These are phyloP conservation scores for Eueremaeus valkanovi DNA, from an alignment of 2,888 invertebrate species.

Conservation along the genomic window DNA sequence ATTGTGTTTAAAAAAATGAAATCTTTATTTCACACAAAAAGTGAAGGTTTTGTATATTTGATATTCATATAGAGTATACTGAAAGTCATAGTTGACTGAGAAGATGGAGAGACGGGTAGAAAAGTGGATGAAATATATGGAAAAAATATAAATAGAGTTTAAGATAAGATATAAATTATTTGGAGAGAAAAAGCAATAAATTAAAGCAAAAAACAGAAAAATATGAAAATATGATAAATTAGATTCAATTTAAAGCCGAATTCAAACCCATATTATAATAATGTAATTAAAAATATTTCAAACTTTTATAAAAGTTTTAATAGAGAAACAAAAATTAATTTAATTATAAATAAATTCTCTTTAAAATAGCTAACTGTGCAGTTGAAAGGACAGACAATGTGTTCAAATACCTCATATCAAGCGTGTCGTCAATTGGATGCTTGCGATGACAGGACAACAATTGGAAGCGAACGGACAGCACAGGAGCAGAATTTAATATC, in stretches of 20 bases:
- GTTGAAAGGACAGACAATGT: neutral
- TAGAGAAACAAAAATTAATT: too few relatives aligned
- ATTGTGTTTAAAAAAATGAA: too few relatives aligned
- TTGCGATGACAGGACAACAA: neutral
- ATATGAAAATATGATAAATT: neutral
- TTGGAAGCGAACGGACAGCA: constrained; percentile 8
- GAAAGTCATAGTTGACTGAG: too few relatives aligned
- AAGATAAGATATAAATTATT: neutral
- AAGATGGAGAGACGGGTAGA: too few relatives aligned
- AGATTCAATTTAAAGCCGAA: neutral
- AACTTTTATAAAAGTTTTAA: too few relatives aligned
- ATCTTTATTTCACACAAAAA: too few relatives aligned
- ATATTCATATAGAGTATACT: too few relatives aligned
- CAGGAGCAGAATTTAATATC: constrained; percentile 17
- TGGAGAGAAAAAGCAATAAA: neutral
- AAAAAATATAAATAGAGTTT: neutral
- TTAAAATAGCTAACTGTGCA: neutral
- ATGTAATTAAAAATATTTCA: too few relatives aligned
- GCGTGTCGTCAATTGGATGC: constrained; percentile 10
- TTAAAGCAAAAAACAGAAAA: neutral
- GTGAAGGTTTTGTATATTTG: too few relatives aligned
- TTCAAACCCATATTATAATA: neutral
- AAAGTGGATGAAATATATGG: too few relatives aligned
- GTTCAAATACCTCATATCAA: neutral
- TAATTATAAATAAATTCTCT: too few relatives aligned